Conservation (phyloP, 2,888 invertebrate species). For the Phorcus lineatus region DNA sequence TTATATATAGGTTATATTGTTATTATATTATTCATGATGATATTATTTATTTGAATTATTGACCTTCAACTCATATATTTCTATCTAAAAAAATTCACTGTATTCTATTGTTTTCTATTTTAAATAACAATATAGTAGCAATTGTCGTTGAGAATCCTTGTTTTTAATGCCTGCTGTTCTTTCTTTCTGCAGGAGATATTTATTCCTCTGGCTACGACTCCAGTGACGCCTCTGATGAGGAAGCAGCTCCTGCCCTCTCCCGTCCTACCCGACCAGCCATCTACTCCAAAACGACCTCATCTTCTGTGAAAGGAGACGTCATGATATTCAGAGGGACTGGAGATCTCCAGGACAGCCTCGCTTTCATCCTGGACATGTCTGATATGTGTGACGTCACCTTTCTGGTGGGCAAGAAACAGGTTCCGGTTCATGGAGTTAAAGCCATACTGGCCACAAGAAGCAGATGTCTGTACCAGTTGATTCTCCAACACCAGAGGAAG, state of each 20-base stretch:
- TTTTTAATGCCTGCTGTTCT: too few relatives aligned
- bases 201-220: constrained; percentile 12
- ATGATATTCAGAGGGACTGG: constrained; percentile 12
- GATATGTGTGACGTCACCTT: constrained; percentile 11
- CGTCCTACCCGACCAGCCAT: background rate
- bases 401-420: background rate
- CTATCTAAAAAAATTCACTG: too few relatives aligned
- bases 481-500: constrained; percentile 18
- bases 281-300: background rate
- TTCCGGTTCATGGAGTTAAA: constrained; percentile 18
- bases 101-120: too few relatives aligned
- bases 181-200: background rate
- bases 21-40: too few relatives aligned
- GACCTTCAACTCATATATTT: too few relatives aligned
- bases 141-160: too few relatives aligned
- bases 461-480: constrained; percentile 12
- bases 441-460: constrained; percentile 23
- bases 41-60: too few relatives aligned
- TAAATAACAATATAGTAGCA: too few relatives aligned
- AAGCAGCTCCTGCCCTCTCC: too few relatives aligned
- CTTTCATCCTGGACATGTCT: constrained; percentile 3
- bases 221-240: background rate
- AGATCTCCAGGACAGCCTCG: constrained; percentile 10
- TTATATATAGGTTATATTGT: too few relatives aligned
- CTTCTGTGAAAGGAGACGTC: background rate